Base-by-base conservation (phyloP, 2,888 invertebrate genomes). In the Cryptus armator region DNA sequence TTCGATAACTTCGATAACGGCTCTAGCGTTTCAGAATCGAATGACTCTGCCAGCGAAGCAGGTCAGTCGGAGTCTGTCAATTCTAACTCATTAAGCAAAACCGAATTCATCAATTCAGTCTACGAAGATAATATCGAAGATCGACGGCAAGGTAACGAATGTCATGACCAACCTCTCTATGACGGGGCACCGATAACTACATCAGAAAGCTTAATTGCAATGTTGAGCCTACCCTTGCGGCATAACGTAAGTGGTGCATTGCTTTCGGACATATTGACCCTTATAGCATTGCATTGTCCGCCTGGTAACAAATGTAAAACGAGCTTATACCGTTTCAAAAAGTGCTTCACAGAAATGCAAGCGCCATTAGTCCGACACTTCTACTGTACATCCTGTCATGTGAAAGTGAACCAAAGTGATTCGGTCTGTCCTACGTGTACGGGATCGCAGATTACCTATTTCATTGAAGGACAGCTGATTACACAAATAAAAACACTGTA, bases 131-230 rank as follows among this genome's bases (percentile, higher is more conserved):
- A 19, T 19, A 19, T 19, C 19, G 19, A 19, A 19, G 19, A 19
- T 19, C 19, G 19, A 19, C 19, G 19, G 19, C 19, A 19, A 19
- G 1, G 19, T 19, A 19, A 19, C 19, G 19, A 19, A 19, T 19
- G 19, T 19, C 19, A 19, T 19, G 19, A 19, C 19, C 19, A 7
- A 1, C 72, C 56, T 48, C 32, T 83, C 0, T 83, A 51, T 3
- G 14, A 7, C 1, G 78, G 79, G n/a, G 79, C 79, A 43, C 74
- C 62, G 3, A 32, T 83, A n/a, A 46, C 79, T 32, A 19, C 68
- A n/a, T 53, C 59, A 48, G 83, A 74, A 66, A 83, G 79, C 14
- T 3, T 16, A 3, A 46, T 74, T 43, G 46, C 79, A 0, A 83
- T 79, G 48, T 24, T 83, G 3, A 59, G 37, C 10, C 12, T 80